Evolutionary conservation across 1,140 invertebrate genomes (phyloP).

Genomic region (Goniozus legneri): DNA sequence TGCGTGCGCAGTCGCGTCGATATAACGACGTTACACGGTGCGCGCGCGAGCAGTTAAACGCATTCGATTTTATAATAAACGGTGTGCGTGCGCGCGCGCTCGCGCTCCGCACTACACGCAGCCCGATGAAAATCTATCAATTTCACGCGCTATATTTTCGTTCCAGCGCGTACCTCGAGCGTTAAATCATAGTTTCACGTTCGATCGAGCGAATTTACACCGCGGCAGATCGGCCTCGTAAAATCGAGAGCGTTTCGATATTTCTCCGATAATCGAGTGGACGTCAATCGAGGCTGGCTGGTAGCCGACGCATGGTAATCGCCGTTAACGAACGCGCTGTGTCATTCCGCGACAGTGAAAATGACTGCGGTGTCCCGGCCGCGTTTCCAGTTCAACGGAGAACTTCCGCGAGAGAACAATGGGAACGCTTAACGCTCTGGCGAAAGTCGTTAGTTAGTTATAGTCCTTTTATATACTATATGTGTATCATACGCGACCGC

Average conservation of each 20-base stretch:
- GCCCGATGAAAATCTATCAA: too few relatives aligned
- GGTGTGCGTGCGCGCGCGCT: too few relatives aligned
- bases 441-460: slow-evolving; percentile 23
- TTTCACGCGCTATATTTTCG: too few relatives aligned
- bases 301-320: slow-evolving; percentile 26
- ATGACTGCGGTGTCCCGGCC: slow-evolving; percentile 28
- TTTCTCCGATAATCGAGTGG: slow-evolving; percentile 30
- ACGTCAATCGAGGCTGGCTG: not conserved
- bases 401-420: slow-evolving; percentile 32
- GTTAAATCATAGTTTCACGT: too few relatives aligned
- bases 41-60: not conserved
- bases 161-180: too few relatives aligned
- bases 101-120: too few relatives aligned
- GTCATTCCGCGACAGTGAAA: slow-evolving; percentile 30
- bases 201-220: too few relatives aligned
- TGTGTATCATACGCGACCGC: not conserved
- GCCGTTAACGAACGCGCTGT: slow-evolving; percentile 31
- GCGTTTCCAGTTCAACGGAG: slow-evolving; percentile 29
- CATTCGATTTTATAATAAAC: too few relatives aligned
- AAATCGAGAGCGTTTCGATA: not conserved
- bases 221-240: not conserved
- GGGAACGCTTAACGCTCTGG: slow-evolving; percentile 31
- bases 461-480: not conserved
- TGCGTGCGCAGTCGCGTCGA: too few relatives aligned
- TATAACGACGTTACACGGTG: slow-evolving; percentile 17